Percentiles rank a stretch among this genome's conserved stretches.
Conservation (phyloP, 2,888 invertebrate genomes). For the Drosophila pegasa region DNA sequence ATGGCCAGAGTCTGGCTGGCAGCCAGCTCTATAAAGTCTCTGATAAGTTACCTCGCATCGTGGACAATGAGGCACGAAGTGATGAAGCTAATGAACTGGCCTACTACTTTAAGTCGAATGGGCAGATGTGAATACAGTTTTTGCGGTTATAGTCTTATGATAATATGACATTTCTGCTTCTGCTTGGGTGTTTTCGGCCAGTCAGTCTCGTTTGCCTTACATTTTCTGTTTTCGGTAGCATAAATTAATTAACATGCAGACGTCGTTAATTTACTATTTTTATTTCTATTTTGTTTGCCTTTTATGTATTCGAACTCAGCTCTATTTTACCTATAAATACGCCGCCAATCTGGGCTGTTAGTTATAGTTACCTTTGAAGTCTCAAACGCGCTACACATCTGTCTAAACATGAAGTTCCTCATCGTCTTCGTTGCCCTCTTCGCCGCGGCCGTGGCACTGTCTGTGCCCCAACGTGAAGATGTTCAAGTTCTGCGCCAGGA, state of each 20-base stretch:
- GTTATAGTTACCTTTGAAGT: constrained; percentile 49
- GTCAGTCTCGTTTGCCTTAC: not conserved
- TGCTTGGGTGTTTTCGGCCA: not conserved
- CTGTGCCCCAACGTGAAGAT: constrained; percentile 36
- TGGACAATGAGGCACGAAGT: not conserved
- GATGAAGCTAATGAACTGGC: not conserved
- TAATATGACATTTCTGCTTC: not conserved
- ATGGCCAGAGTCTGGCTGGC: too few species aligned
- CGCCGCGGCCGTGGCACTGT: constrained; percentile 74
- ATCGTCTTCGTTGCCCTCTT: constrained; percentile 75
- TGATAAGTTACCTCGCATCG: not conserved
- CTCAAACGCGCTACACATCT: constrained; percentile 47
- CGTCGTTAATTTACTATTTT: not conserved
- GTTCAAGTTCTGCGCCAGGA: constrained; percentile 7
- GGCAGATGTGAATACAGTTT: not conserved
- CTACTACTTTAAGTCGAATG: not conserved
- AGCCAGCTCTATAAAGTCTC: too few species aligned
- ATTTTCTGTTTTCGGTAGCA: not conserved
- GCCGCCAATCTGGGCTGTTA: not conserved
- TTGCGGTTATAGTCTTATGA: not conserved
- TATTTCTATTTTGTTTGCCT: not conserved
- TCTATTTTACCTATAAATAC: constrained; percentile 7
- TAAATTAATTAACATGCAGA: constrained; percentile 7
- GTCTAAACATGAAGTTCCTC: constrained; percentile 69
- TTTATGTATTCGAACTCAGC: too few species aligned